Base-by-base conservation (phyloP, 2,888 invertebrate species). In the Alitta virens region DNA sequence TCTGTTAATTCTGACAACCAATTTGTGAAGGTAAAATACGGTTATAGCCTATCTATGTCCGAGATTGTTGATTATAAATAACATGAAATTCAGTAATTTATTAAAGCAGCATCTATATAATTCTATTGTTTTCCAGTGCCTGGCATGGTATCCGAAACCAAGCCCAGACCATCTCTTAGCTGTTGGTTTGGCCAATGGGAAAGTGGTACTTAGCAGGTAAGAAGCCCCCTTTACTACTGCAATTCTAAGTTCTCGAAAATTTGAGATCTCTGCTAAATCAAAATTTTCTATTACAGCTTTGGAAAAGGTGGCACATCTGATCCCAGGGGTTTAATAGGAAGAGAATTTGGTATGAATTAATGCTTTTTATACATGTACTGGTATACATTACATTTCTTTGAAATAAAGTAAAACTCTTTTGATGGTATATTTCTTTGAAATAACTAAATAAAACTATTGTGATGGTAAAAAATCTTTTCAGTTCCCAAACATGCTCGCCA, bases 141-240 rank as follows among this genome's bases (percentile, higher is more conserved):
- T 94, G 38, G 92, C 94, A 73, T 89, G 94, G 77, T 91, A 91
- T 73, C 92, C 92, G 25, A 86, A 88, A 59, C 86, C 87, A 38
- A 89, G 89, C 59, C 86, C 87, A 0, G 92, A 92, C 73, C 88
- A 92, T 46, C 84, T 94, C 51, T 83, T 96, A 43, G 95, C 95
- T 0, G 87, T 94, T 7, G 96, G 95, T 0, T 88, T 93, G 76
- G 88, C 90, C 0, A 94, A 90, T 84, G 95, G 96, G n/a, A 89
- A 90, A 83, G 89, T 96, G 43, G 86, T 89, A 0, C 85, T 96
- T 5, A 89, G 90, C 25, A 80, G 80, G 82, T 83, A 71, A 64
- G 65, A 49, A 46, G n/a, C 3, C 3, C n/a, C 5, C 7, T n/a
- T 7, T 46, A 46, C n/a, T 5, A 33, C 33, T 33, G 33, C n/a